A percentile compares a stretch with the other conserved stretches of the same genome.
phyloP scores from a whole-genome alignment of 2,113 vertebrate species.

The Mustelus asterias region DNA sequence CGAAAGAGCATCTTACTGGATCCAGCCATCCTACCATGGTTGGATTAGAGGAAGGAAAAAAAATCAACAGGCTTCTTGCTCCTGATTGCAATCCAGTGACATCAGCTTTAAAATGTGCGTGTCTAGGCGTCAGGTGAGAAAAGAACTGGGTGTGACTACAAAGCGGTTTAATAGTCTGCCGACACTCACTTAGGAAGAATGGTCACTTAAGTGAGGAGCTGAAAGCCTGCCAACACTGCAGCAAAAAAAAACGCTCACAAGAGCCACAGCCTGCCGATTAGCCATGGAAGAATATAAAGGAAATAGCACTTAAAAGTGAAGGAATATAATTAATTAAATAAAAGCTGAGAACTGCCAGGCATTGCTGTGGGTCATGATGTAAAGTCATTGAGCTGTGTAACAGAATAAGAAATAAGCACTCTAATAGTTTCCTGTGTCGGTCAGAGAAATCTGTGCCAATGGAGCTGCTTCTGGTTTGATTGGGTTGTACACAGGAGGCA shows the following conservation, averaged over 20 bases:
- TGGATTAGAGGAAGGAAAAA: not conserved
- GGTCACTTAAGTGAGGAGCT: not conserved
- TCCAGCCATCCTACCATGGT: too few relatives aligned
- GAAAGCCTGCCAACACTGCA: not conserved
- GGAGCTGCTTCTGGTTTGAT: not conserved
- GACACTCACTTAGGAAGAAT: not conserved
- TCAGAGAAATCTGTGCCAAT: not conserved
- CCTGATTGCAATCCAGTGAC: not conserved
- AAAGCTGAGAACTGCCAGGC: not conserved
- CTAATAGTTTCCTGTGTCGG: not conserved
- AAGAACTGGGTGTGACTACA: not conserved
- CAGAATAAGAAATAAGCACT: not conserved
- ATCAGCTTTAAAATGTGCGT: not conserved
- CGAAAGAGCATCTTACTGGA: too few relatives aligned
- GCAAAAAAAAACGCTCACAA: not conserved
- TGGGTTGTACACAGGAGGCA: not conserved
- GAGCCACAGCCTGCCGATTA: not conserved
- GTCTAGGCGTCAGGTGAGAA: not conserved
- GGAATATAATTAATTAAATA: not conserved
- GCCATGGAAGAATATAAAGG: not conserved
- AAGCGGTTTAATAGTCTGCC: not conserved
- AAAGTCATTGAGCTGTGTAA: not conserved
- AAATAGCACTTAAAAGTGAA: not conserved
- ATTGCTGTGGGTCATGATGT: not conserved
- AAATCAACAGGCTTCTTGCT: not conserved